A percentile compares a stretch with the other conserved stretches of the same genome.
Conservation (phyloP, 2,113 vertebrate genomes). For the Pristiophorus japonicus region DNA sequence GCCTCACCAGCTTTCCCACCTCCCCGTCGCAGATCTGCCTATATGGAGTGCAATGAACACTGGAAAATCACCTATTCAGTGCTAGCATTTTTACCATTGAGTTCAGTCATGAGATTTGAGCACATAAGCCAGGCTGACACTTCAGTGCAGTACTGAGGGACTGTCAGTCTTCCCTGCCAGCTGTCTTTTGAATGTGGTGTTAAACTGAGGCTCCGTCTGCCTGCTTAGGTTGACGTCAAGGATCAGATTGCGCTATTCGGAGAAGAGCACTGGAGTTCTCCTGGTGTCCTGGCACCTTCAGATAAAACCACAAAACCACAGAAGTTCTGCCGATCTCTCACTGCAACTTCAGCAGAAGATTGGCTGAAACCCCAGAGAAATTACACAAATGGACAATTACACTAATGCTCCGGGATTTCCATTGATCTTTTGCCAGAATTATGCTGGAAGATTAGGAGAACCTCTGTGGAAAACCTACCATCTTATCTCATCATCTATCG, state of each 20-base stretch:
- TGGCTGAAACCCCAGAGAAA: not conserved
- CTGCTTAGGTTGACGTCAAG: not conserved
- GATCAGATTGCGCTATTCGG: not conserved
- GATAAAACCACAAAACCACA: not conserved
- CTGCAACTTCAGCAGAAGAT: not conserved
- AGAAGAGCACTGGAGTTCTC: not conserved
- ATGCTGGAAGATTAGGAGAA: not conserved
- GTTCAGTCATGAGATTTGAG: not conserved
- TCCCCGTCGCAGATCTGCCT: not conserved
- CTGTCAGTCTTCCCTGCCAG: not conserved
- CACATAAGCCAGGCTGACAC: not conserved
- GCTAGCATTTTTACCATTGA: not conserved
- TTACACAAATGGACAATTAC: not conserved
- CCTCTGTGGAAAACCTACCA: not conserved
- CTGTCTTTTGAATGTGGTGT: not conserved
- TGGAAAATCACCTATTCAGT: not conserved
- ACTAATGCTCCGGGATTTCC: not conserved
- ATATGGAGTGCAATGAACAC: no score
- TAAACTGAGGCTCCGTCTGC: not conserved
- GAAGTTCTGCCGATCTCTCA: not conserved
- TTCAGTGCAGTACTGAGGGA: not conserved
- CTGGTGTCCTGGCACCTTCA: not conserved
- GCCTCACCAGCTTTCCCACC: not conserved
- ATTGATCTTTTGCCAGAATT: not conserved
- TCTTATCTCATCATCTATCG: not conserved